phyloP scores from a whole-genome alignment of 2,113 vertebrate species.

The Budorcas taxicolor region DNA sequence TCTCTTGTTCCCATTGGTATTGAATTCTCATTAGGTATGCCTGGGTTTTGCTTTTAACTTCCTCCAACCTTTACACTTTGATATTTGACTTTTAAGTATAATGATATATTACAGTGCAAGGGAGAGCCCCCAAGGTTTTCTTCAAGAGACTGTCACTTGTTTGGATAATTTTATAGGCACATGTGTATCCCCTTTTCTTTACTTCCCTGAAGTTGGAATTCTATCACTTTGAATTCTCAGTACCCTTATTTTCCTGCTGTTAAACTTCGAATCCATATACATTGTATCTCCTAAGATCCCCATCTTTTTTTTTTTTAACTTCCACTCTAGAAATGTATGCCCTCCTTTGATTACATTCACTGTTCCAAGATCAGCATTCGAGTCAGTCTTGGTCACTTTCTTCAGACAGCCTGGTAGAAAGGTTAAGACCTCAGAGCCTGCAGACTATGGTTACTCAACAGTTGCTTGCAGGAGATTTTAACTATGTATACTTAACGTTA shows the following conservation, averaged over 20 bases:
- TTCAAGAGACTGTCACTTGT: background rate
- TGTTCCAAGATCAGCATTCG: background rate
- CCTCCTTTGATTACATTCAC: background rate
- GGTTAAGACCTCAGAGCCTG: background rate
- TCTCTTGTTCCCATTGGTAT: background rate
- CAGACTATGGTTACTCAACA: background rate
- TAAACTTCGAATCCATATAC: background rate
- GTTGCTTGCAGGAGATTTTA: slow-evolving; percentile 9
- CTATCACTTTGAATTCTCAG: background rate
- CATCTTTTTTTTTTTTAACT: background rate
- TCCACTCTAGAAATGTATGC: background rate
- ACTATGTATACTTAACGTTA: background rate
- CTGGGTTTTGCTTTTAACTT: slow-evolving; percentile 6
- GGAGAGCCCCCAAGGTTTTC: background rate
- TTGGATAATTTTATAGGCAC: background rate
- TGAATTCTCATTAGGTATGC: background rate
- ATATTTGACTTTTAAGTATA: slow-evolving; percentile 1
- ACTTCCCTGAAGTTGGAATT: background rate
- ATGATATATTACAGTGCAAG: background rate
- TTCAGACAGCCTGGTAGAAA: background rate
- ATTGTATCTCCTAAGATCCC: background rate
- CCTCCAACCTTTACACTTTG: background rate
- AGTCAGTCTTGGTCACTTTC: background rate
- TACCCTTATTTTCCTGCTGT: background rate
- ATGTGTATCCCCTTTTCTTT: background rate